A percentile compares a stretch with the other conserved stretches of the same genome.
Conservation (phyloP, 2,888 invertebrate genomes). For the Parnassius glacialis region DNA sequence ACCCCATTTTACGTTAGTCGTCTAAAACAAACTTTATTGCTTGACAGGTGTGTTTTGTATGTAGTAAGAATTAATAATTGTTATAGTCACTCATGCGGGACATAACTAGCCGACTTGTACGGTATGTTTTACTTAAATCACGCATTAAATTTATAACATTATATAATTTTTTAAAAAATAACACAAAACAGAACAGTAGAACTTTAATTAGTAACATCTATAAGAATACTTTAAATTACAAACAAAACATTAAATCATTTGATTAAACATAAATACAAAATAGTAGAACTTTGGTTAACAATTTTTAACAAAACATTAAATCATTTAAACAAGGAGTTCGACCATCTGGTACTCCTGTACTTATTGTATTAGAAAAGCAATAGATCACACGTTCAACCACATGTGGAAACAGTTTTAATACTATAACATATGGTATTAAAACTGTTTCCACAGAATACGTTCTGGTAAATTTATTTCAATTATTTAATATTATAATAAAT, state of each 20-base stretch:
- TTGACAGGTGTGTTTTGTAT: too few species aligned
- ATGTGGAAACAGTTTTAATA: constrained; percentile 23
- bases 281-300: constrained; percentile 57
- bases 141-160: too few species aligned
- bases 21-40: too few species aligned
- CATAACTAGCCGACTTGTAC: too few species aligned
- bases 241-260: too few species aligned
- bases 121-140: too few species aligned
- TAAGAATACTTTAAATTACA: too few species aligned
- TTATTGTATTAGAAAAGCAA: constrained; percentile 76
- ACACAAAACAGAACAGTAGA: constrained; percentile 7
- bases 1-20: too few species aligned
- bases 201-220: too few species aligned
- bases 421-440: constrained; percentile 40
- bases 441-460: constrained; percentile 87
- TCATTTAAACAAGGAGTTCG: constrained; percentile 68
- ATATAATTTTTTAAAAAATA: constrained; percentile 4
- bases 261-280: constrained; percentile 36
- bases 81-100: too few species aligned
- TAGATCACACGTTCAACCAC: constrained; percentile 81
- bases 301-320: constrained; percentile 52
- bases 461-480: constrained; percentile 38
- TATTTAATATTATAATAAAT: neutral
- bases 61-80: too few species aligned
- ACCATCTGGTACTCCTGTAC: constrained; percentile 75